Percentiles rank a stretch among this genome's conserved stretches.
phyloP scores from a whole-genome alignment of 2,888 invertebrate genomes.

The Heliconius hortense region DNA sequence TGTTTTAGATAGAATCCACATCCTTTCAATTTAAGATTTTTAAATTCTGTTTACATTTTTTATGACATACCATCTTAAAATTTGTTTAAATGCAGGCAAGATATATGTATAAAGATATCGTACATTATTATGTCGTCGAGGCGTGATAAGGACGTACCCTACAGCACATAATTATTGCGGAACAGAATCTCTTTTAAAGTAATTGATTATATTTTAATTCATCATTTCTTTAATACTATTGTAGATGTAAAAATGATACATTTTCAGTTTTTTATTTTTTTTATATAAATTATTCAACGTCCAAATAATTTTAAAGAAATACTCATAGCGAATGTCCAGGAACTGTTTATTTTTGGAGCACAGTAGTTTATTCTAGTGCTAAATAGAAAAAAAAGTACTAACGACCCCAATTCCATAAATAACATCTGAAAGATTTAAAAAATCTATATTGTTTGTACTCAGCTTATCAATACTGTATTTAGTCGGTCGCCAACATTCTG shows the following conservation, averaged over 20 bases:
- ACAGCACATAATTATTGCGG: no score
- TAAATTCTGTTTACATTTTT: no score
- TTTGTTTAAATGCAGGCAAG: no score
- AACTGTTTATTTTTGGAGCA: conserved; percentile 4
- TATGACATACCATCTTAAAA: no score
- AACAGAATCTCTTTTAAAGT: no score
- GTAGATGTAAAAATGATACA: background rate
- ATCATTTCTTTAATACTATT: no score
- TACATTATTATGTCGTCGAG: no score
- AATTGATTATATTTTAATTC: no score
- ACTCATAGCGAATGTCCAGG: background rate
- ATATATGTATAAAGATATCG: no score
- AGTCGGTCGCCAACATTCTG: conserved; percentile 25
- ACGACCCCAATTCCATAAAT: conserved; percentile 14
- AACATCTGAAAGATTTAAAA: conserved; percentile 1
- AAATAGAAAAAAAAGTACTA: conserved; percentile 2
- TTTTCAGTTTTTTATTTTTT: background rate
- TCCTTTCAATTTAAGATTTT: no score
- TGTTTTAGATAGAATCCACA: no score
- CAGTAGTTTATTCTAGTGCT: background rate
- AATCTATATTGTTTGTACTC: background rate
- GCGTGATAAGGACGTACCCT: no score
- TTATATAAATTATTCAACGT: background rate
- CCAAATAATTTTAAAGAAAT: background rate
- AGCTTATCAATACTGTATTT: conserved; percentile 25